Evolutionary conservation across 2,888 invertebrate genomes (phyloP), one percentile per base, ranked within the genome.

Genomic region (Nineta flava): DNA sequence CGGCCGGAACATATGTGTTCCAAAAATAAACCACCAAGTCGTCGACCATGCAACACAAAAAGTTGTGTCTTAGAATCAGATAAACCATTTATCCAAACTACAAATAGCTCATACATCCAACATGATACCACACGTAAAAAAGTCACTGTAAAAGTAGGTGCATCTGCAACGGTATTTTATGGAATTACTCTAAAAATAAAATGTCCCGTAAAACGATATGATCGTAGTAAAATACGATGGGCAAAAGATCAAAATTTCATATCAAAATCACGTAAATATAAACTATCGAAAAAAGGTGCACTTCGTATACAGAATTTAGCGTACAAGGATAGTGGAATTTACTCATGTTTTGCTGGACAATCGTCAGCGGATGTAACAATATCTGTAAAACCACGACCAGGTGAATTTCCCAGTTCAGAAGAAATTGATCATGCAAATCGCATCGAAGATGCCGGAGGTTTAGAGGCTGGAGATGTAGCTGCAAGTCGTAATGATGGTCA

Each of bases 131-230:
- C 81, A 60, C 84, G 84, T 66, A 81, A 81, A 54, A 85, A 85
- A 69, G 79, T 90, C 12, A 83, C 85, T 1, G 72, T 94, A 1
- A 90, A 87, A 66, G 85, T 95, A 0, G 94, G 93, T 0, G 94
- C 93, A 0, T 83, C 82, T 1, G 95, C 93, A 0, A 85, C 85
- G 1, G 83, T 95, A 46, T 93, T 87, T 70, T 81, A 86, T 58
- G 94, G 93, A 9, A 90, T 92, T 0, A 86, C 87, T 60, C 81
- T 95, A 52, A 93, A 93, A 69, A 88, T 95, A 56, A 88, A 92
- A 62, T 95, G 95, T 62, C 94, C 94, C 0, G 88, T 91, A 17
- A 88, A 88, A 62, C 81, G 84, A 55, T 83, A 77, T 64, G 81
- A 83, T 62, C 71, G 90, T 53, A 83, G 87, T 1, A 84, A 84